A percentile compares a stretch with the other conserved stretches of the same genome.
Conservation (phyloP, 1,140 invertebrate species). For the Argopecten irradians region DNA sequence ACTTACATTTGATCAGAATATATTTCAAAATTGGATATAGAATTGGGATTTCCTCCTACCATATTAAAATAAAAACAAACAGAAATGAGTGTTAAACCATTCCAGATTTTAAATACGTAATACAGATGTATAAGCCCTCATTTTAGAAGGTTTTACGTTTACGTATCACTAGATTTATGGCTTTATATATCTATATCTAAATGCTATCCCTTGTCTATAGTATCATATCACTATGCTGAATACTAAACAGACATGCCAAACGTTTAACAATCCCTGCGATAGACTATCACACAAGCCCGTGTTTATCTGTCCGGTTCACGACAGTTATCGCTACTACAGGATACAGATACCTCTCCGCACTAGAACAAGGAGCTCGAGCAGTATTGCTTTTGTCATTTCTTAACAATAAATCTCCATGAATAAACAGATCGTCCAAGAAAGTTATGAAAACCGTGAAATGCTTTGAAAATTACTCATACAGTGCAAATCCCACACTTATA, state of each 20-base stretch:
- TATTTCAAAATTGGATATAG: too few species aligned
- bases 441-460: background rate
- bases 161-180: background rate
- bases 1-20: too few species aligned
- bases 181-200: background rate
- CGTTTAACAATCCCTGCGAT: conserved; percentile 9
- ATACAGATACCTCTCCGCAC: background rate
- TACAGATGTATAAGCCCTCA: background rate
- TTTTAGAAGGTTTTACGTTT: background rate
- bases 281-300: background rate
- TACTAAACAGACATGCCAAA: background rate
- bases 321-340: background rate
- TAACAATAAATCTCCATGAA: background rate
- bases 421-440: background rate
- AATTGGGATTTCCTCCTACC: too few species aligned
- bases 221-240: background rate
- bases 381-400: background rate
- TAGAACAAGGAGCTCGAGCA: background rate
- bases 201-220: background rate
- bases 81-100: background rate
- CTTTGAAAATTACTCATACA: too few species aligned
- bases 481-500: too few species aligned
- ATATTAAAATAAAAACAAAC: too few species aligned
- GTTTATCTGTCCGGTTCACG: conserved; percentile 1
- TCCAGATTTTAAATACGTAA: background rate